Evolutionary conservation across 2,888 invertebrate genomes (phyloP).

Genomic region (Latrodectus hesperus): DNA sequence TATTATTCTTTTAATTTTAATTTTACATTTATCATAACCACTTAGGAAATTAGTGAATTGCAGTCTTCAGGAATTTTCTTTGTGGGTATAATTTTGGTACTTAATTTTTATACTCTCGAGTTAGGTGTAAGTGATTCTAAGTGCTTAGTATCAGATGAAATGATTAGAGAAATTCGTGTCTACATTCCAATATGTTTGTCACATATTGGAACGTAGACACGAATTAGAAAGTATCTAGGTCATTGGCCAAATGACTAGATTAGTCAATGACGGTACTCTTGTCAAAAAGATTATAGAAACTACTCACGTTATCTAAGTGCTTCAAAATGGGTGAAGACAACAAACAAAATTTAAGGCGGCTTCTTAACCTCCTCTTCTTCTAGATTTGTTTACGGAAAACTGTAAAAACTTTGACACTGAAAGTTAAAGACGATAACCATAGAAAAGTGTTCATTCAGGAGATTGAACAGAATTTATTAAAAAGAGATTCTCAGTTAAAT

Average conservation of each 20-base stretch:
- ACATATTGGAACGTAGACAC: slow-evolving; percentile 85
- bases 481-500: slow-evolving; percentile 72
- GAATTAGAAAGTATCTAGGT: slow-evolving; percentile 83
- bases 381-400: slow-evolving; percentile 33
- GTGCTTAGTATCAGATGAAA: slow-evolving; percentile 85
- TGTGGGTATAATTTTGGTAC: no score
- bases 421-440: slow-evolving; percentile 18
- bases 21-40: no score
- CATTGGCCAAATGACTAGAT: slow-evolving; percentile 83
- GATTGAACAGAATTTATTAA: slow-evolving; percentile 73
- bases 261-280: slow-evolving; percentile 84
- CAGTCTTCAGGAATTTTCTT: no score
- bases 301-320: slow-evolving; percentile 89
- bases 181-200: no score
- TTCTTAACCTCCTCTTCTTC: slow-evolving; percentile 42
- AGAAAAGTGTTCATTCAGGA: slow-evolving; percentile 72
- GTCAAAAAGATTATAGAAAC: slow-evolving; percentile 89
- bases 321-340: slow-evolving; percentile 82
- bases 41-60: no score
- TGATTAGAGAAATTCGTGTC: no score
- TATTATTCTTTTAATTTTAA: no score
- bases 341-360: slow-evolving; percentile 77
- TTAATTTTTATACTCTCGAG: no score
- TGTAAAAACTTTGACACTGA: slow-evolving; percentile 18
- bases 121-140: slow-evolving; percentile 42